Conservation (phyloP, 2,797 vertebrate genomes). For the Dendrocincla tyrannina region DNA sequence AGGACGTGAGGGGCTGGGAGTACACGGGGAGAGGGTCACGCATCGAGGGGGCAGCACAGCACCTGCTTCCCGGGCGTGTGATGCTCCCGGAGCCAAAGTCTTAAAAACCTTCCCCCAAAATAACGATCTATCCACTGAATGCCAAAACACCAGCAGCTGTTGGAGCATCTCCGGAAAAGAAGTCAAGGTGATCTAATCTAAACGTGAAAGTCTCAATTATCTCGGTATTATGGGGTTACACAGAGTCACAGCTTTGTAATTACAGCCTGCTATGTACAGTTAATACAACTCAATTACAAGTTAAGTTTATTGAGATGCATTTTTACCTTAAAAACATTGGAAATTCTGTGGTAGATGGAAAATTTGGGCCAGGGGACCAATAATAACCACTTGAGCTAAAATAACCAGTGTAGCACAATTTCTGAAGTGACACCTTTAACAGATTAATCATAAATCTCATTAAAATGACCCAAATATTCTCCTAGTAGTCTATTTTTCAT, state of each 20-base stretch:
- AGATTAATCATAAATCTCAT: not conserved
- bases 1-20: not conserved
- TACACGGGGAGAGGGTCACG: accelerated
- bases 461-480: not conserved
- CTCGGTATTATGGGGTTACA: not conserved
- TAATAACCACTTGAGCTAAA: not conserved
- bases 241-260: not conserved
- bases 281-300: not conserved
- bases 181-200: not conserved
- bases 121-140: not conserved
- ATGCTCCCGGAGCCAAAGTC: not conserved
- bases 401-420: not conserved
- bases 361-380: not conserved
- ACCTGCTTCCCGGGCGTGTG: not conserved
- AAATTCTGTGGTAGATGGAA: not conserved
- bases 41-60: not conserved
- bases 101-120: not conserved
- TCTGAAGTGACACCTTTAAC: not conserved
- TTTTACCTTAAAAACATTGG: not conserved
- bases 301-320: not conserved
- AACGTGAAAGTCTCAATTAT: not conserved
- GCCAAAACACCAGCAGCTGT: not conserved
- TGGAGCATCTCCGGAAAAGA: not conserved
- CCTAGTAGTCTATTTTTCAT: not conserved
- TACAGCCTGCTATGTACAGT: not conserved